Conservation (phyloP, 2,113 vertebrate species). For the Eleginops maclovinus region DNA sequence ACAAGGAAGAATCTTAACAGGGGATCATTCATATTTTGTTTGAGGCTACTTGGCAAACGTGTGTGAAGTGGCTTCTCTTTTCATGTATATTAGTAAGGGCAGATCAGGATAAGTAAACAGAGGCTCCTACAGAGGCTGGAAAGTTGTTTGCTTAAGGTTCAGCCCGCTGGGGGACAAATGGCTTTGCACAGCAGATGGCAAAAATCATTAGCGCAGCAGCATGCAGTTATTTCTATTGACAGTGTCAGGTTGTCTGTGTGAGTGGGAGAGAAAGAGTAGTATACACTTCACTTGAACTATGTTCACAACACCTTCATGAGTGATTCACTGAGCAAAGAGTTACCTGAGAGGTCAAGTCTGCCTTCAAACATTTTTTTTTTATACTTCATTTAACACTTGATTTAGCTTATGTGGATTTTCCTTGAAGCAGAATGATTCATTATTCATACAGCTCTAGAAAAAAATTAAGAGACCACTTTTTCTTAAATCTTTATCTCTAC, state of each 20-base stretch:
- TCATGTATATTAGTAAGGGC: constrained; percentile 7
- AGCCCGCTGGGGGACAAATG: constrained; percentile 45
- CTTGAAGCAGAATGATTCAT: not conserved
- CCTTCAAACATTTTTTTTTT: constrained; percentile 4
- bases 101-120: constrained; percentile 38
- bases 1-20: constrained; percentile 1
- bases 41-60: not conserved
- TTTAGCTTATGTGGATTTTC: not conserved
- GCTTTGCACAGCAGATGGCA: constrained; percentile 27
- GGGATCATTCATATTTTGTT: not conserved
- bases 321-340: constrained; percentile 21
- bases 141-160: constrained; percentile 58
- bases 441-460: no score
- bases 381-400: not conserved
- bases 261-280: not conserved
- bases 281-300: not conserved
- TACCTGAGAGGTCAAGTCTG: not conserved
- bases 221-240: constrained; percentile 52
- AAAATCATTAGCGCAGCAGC: constrained; percentile 34
- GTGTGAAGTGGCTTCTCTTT: constrained; percentile 19
- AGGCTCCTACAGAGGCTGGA: constrained; percentile 33
- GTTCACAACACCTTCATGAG: constrained; percentile 22
- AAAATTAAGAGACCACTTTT: no score
- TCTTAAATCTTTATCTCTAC: no score
- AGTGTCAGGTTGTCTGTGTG: constrained; percentile 42